Evolutionary conservation across 2,888 invertebrate genomes (phyloP), one percentile per base, ranked within the genome.

Genomic region (Trichogramma dendrolimi): DNA sequence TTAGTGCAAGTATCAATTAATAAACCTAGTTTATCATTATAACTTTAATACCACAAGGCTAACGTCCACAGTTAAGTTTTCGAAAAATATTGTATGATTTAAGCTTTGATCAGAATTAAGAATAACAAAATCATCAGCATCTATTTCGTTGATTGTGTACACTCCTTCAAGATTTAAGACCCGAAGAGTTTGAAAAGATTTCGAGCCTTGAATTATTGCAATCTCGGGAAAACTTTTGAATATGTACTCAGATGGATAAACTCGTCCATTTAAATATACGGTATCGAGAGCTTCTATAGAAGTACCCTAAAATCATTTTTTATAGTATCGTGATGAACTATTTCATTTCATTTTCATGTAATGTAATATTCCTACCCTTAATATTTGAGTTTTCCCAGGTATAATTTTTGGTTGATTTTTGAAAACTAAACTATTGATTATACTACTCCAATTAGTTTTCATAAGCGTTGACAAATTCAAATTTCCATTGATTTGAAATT

Each of bases 161-260:
- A 75, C 68, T 0, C 75, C 77, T 38, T 77, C 76, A 4, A 85
- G 66, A 58, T 74, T 73, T 1, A 65, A 56, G 0, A 80, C 75
- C 51, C 72, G 75, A 4, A 85, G 62, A 0, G 71, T 74, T 5
- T 76, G 74, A 60, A 86, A 86, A 43, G 67, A 71, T 71, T 86
- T 86, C 40, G 71, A 69, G 0, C 81, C 83, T 50, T 68, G 73
- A n/a, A 86, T 77, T 4, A 74, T 69, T 27, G 77, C 73, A 4
- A 71, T 68, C 8, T 68, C 53, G 6, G 70, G 70, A 8, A 74
- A 74, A 67, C 79, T 76, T 3, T 72, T 72, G 63, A 80, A 72
- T 4, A 86, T 70, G 65, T 80, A 86, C 43, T 83, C 83, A 7
- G 79, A 73, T 0, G 85, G 86, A 71, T 83, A 87, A 55, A 71